Conservation (phyloP, 2,888 invertebrate genomes). For the Idaea straminata region DNA sequence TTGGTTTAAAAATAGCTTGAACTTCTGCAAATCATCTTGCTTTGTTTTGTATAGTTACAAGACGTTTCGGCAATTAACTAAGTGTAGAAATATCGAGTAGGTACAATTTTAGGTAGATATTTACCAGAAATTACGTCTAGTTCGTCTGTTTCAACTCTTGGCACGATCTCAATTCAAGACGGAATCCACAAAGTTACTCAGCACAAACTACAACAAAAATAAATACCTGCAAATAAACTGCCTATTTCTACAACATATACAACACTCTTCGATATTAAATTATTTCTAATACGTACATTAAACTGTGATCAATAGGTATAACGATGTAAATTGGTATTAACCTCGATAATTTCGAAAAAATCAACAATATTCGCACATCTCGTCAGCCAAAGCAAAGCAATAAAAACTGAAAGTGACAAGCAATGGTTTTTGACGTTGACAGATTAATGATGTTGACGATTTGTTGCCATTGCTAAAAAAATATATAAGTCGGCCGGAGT, state of each 20-base stretch:
- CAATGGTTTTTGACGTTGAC: no score
- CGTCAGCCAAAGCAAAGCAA: background rate
- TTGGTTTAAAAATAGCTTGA: no score
- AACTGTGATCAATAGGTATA: background rate
- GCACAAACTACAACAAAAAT: slow-evolving; percentile 4
- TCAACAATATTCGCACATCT: background rate
- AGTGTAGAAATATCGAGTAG: background rate
- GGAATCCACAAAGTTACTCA: slow-evolving; percentile 20
- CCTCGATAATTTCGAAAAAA: background rate
- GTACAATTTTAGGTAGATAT: background rate
- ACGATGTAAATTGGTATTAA: background rate
- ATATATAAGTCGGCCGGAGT: no score
- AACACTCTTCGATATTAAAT: no score
- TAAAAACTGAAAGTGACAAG: background rate
- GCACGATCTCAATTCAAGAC: slow-evolving; percentile 35
- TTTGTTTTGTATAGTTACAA: no score
- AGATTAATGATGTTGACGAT: no score
- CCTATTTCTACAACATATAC: background rate
- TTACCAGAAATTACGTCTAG: slow-evolving; percentile 8
- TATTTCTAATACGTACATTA: no score
- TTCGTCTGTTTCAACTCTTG: slow-evolving; percentile 25
- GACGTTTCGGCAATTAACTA: no score
- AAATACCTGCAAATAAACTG: no score
- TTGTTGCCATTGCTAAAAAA: no score
- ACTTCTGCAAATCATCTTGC: no score